These are phyloP conservation scores for Caiman crocodilus DNA, from an alignment of 2,797 vertebrate species.

Conservation along the genomic window DNA sequence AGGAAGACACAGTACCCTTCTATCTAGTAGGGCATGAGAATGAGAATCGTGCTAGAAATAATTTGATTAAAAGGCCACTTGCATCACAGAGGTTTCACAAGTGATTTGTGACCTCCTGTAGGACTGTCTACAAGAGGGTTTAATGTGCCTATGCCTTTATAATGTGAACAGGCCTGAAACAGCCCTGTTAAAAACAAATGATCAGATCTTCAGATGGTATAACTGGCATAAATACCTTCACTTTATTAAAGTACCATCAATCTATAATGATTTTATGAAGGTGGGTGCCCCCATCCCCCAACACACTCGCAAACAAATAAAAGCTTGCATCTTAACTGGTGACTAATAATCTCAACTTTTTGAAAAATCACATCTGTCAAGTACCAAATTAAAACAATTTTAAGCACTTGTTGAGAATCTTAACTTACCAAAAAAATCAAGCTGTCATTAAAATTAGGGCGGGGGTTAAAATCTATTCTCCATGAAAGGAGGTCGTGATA, in stretches of 20 bases:
- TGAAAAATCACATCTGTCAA: background rate
- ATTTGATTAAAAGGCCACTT: background rate
- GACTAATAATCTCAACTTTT: background rate
- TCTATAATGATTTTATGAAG: background rate
- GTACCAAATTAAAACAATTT: background rate
- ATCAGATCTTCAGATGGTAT: fast-evolving
- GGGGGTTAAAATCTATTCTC: background rate
- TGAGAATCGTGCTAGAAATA: background rate
- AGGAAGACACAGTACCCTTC: background rate
- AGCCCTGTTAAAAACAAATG: background rate
- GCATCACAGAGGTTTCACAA: background rate
- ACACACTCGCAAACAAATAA: background rate
- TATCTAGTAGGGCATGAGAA: background rate
- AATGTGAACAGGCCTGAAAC: background rate
- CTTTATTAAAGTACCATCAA: background rate
- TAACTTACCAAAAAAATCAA: background rate
- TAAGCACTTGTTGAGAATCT: background rate
- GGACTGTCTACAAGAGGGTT: background rate
- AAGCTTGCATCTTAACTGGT: background rate
- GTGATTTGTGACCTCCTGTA: background rate
- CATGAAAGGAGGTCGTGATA: background rate
- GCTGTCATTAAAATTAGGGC: background rate
- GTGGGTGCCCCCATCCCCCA: no score
- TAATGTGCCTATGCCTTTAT: background rate
- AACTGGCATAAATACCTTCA: fast-evolving